These are phyloP conservation scores for Hymenochirus boettgeri DNA, from an alignment of 2,113 vertebrate genomes.

Conservation along the genomic window DNA sequence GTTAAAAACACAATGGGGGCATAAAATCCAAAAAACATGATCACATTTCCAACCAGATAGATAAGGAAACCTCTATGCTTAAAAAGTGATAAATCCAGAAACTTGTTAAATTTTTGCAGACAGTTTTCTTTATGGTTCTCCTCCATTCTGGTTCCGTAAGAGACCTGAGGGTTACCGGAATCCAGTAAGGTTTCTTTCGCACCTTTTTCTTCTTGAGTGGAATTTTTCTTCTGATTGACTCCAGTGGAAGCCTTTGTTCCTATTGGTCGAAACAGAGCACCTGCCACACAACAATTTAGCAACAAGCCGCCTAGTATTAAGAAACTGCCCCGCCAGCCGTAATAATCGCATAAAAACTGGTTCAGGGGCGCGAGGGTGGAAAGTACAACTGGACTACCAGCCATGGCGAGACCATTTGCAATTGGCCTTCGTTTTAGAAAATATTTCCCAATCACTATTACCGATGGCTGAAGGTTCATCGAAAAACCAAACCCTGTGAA, in stretches of 20 bases:
- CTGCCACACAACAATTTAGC: slow-evolving; percentile 73
- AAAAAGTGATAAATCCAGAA: slow-evolving; percentile 72
- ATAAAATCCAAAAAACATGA: slow-evolving; percentile 74
- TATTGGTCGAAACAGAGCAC: slow-evolving; percentile 73
- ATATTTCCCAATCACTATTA: slow-evolving; percentile 80
- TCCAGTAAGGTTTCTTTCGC: slow-evolving; percentile 9
- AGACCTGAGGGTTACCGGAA: background rate
- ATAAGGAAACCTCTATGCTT: slow-evolving; percentile 73
- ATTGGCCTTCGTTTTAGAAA: slow-evolving; percentile 70
- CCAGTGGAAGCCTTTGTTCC: slow-evolving; percentile 8
- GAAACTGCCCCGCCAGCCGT: slow-evolving; percentile 77
- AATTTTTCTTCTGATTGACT: background rate
- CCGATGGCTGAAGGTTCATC: slow-evolving; percentile 77
- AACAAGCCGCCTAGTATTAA: slow-evolving; percentile 72
- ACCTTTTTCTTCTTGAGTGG: slow-evolving; percentile 39
- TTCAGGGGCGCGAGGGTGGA: slow-evolving; percentile 69
- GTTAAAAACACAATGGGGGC: slow-evolving; percentile 75
- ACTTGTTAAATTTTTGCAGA: slow-evolving; percentile 52
- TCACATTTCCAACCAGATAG: slow-evolving; percentile 68
- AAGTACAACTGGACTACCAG: slow-evolving; percentile 71
- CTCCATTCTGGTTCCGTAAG: background rate
- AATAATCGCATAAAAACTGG: slow-evolving; percentile 66
- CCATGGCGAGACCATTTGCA: slow-evolving; percentile 74
- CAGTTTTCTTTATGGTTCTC: slow-evolving; percentile 47
- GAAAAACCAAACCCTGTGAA: slow-evolving; percentile 66